Conservation (phyloP, 2,113 vertebrate species). For the Microtus pennsylvanicus region DNA sequence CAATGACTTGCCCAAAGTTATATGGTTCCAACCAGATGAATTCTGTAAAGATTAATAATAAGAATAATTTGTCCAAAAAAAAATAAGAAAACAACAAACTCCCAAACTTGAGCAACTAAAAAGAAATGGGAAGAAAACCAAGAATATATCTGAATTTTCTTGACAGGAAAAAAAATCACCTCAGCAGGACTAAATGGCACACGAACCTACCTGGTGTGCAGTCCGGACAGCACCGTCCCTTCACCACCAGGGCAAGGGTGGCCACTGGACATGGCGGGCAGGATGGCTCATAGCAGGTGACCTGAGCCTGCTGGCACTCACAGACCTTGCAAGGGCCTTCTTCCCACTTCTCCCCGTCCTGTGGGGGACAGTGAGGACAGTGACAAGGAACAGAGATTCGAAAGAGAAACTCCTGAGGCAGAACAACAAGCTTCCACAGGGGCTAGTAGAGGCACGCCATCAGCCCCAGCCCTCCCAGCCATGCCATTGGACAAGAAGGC, state of each 20-base stretch:
- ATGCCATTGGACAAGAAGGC: neutral
- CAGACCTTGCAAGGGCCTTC: constrained; percentile 91
- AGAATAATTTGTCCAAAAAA: constrained; percentile 38
- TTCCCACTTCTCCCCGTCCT: constrained; percentile 89
- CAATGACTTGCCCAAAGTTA: neutral
- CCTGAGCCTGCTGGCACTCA: constrained; percentile 87
- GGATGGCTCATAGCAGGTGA: constrained; percentile 91
- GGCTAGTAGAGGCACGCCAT: neutral
- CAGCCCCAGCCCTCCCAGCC: neutral
- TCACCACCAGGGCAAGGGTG: constrained; percentile 80
- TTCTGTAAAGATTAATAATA: constrained; percentile 7
- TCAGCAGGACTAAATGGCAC: neutral
- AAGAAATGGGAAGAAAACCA: neutral
- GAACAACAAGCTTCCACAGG: neutral
- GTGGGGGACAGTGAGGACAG: neutral
- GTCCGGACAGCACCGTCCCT: constrained; percentile 90
- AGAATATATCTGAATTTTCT: neutral
- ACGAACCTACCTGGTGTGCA: constrained; percentile 90
- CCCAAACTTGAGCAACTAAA: neutral
- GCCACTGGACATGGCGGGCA: constrained; percentile 91
- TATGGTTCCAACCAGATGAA: neutral
- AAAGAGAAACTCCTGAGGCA: neutral
- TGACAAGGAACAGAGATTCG: neutral
- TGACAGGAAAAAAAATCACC: neutral
- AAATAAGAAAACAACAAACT: neutral